Evolutionary conservation across 2,797 vertebrate species (phyloP), one percentile per base, ranked within the genome.

Genomic region (Tarsius wallacei): DNA sequence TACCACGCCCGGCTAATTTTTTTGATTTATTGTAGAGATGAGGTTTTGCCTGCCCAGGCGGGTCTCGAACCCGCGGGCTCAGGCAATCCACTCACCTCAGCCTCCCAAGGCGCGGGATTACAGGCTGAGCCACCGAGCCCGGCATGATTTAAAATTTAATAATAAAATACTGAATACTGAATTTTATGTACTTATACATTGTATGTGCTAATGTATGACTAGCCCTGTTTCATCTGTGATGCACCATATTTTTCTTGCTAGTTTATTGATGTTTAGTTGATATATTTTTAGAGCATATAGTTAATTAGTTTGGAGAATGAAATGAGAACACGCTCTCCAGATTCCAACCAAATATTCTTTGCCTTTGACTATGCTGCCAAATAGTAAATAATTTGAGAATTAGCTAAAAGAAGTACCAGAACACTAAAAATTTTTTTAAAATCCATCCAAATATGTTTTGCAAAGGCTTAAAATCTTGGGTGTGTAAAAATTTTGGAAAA

Each of bases 401-500:
- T 83, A 96, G 61, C 86, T 86, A 47, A 88, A 87, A 91, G 57
- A 82, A 93, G 26, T 28, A 94, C 55, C 33, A 91, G 33, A 66
- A 96, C 76, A 94, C 77, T 80, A 70, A 93, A 26, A 15, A 28
- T 42, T 42, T 42, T 42, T 42, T 42, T 68, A 83, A 81, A 76
- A 61, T 68, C 33, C 70, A 36, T 93, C 17, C 53, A 96, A 91
- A 91, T 91, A 81, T 95, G 26, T 97, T 96, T 96, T 91, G 76
- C 5, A 71, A 97, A 96, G 59, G 70, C 63, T 96, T 96, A 85
- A 91, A 95, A 92, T 97, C 71, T 96, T 82, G 63, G 47, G 17
- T 55, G 95, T 93, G 15, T 82, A 53, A 96, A 68, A 91, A 78
- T 82, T 93, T 92, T 93, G 76, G 94, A 96, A 95, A 97, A 74